Percentiles rank a stretch among this genome's conserved stretches.
Evolutionary conservation across 2,797 vertebrate genomes (phyloP).

Genomic region (Danio kyathit): DNA sequence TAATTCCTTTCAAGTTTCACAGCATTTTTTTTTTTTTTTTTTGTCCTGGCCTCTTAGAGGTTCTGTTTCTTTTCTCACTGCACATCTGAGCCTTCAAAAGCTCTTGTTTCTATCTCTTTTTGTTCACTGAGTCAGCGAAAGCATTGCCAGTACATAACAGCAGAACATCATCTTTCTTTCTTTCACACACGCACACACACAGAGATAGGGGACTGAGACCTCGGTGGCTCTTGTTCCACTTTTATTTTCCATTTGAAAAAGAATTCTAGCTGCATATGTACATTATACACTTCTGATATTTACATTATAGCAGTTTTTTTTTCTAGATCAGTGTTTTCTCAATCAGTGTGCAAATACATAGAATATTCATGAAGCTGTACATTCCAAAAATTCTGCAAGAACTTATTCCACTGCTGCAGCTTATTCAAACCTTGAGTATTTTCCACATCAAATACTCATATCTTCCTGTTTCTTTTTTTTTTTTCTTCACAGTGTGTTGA

Average conservation of each 20-base stretch:
- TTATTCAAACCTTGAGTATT: constrained; percentile 24
- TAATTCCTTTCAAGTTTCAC: constrained; percentile 37
- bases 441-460: constrained; percentile 11
- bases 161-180: constrained; percentile 25
- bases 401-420: neutral
- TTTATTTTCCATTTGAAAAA: constrained; percentile 54
- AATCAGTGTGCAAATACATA: constrained; percentile 58
- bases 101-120: constrained; percentile 44
- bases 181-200: neutral
- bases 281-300: constrained; percentile 54
- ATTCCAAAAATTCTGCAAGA: constrained; percentile 49
- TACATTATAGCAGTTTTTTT: constrained; percentile 54
- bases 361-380: constrained; percentile 56
- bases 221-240: constrained; percentile 31
- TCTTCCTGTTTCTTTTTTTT: constrained; percentile 1
- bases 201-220: constrained; percentile 3
- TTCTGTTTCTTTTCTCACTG: constrained; percentile 33
- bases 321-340: constrained; percentile 32
- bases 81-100: constrained; percentile 25
- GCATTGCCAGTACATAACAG: constrained; percentile 31
- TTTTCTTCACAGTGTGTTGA: constrained; percentile 60
- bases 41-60: neutral
- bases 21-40: neutral
- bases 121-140: constrained; percentile 44
- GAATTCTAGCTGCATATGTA: constrained; percentile 47